Conservation (phyloP, 2,888 invertebrate species). For the Onchidella celtica region DNA sequence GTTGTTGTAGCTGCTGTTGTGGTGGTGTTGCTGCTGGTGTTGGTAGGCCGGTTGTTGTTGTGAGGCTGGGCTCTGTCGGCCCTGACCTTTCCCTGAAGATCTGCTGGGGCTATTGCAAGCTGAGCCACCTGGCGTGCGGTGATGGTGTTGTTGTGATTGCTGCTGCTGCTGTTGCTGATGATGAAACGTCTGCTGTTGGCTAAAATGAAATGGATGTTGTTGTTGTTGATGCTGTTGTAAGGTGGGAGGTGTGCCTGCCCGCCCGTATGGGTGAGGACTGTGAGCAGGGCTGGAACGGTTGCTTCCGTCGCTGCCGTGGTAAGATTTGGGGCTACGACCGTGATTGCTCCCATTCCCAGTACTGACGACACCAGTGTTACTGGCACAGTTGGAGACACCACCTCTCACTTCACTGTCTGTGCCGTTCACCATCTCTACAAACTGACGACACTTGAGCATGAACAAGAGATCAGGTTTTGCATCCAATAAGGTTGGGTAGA, state of each 20-base stretch:
- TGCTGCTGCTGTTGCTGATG: slow-evolving; percentile 39
- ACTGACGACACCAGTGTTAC: slow-evolving; percentile 52
- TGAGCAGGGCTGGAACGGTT: slow-evolving; percentile 76
- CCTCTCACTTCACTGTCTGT: slow-evolving; percentile 83
- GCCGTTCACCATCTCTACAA: slow-evolving; percentile 95
- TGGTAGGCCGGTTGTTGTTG: slow-evolving; percentile 43
- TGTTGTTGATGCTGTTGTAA: slow-evolving; percentile 26
- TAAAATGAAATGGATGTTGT: slow-evolving; percentile 44
- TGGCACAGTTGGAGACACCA: slow-evolving; percentile 79
- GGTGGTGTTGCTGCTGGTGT: slow-evolving; percentile 54
- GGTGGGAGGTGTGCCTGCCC: slow-evolving; percentile 43
- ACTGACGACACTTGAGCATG: slow-evolving; percentile 97
- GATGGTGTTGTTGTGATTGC: slow-evolving; percentile 38
- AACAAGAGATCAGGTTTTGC: slow-evolving; percentile 94
- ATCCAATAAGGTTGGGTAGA: slow-evolving; percentile 96
- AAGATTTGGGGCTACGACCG: slow-evolving; percentile 72
- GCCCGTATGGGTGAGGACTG: slow-evolving; percentile 75
- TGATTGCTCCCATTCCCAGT: neutral
- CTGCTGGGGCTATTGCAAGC: slow-evolving; percentile 72
- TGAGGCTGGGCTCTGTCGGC: slow-evolving; percentile 47
- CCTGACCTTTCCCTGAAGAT: slow-evolving; percentile 61
- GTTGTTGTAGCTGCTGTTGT: slow-evolving; percentile 21
- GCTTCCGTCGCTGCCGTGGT: slow-evolving; percentile 73
- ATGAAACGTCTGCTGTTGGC: slow-evolving; percentile 45
- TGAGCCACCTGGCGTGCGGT: slow-evolving; percentile 55